Base-by-base conservation (phyloP, 2,797 vertebrate genomes). In the Sebastes kiyomatsui region DNA sequence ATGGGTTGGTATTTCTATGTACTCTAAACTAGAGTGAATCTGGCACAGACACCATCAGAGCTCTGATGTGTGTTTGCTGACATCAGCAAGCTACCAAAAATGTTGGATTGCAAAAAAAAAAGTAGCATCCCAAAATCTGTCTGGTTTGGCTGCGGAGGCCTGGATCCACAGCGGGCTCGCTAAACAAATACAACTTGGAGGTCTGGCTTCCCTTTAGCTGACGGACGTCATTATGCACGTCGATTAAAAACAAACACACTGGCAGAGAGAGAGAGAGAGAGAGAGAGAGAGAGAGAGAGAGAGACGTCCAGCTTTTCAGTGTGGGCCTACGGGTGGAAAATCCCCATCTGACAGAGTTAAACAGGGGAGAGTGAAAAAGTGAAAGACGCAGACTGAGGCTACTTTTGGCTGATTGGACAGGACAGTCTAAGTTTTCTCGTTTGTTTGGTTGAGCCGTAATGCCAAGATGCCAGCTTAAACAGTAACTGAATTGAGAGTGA, bases 201-300 rank as follows among this genome's bases (percentile, higher is more conserved):
- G 91, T 92, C 92, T 92, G 87, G 88, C 85, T 86, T 90, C 59
- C 66, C 81, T 88, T 83, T 64, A 69, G 84, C 90, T 92, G 90
- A 88, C 33, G 68, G 79, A 86, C 54, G 74, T 88, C 87, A 90
- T 92, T 89, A 92, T 88, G 85, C 77, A 87, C 61, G 35, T 77
- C 70, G 55, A 87, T 92, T 84, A 82, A 93, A 94, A 93, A 88
- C 80, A 92, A 93, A 93, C 90, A 93, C 30, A 27, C 73, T 28
- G 68, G 60, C 71, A 79, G 64, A 76, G 71, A 59, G 69, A 82
- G 67, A 81, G 42, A 16, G 42, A 46, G 42, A 13, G 35, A 77
- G 64, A 76, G 70, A 58, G 71, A 82, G 42, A 13, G 35, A 77
- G 64, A 76, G 70, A 58, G 71, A 82, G 64, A 76, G 72, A 59